Evolutionary conservation across 2,888 invertebrate genomes (phyloP).

Genomic region (Drosophila stalkeri): DNA sequence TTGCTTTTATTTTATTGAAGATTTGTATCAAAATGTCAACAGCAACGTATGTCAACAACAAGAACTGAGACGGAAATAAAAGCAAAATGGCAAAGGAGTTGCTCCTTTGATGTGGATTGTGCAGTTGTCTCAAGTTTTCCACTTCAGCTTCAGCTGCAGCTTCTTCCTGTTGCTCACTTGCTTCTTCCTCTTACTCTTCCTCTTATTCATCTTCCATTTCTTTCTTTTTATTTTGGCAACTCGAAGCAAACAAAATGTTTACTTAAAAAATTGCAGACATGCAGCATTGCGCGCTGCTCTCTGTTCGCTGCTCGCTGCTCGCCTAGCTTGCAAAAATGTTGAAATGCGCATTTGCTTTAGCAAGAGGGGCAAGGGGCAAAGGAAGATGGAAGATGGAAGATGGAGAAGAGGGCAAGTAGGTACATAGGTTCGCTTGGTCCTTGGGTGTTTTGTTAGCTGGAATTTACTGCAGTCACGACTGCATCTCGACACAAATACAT

Average conservation of each 20-base stretch:
- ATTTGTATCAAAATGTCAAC: constrained; percentile 80
- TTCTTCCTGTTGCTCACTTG: constrained; percentile 1
- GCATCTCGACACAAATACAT: constrained; percentile 66
- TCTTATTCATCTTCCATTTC: neutral
- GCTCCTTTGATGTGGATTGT: constrained; percentile 64
- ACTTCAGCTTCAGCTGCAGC: constrained; percentile 19
- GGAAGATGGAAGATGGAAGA: too few relatives aligned
- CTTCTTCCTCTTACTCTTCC: neutral
- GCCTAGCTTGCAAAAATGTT: constrained; percentile 41
- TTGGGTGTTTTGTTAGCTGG: constrained; percentile 50
- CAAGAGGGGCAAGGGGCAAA: neutral
- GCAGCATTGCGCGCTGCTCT: constrained; percentile 55
- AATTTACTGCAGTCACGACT: constrained; percentile 80
- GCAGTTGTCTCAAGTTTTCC: constrained; percentile 63
- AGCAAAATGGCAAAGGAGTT: constrained; percentile 43
- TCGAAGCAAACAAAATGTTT: constrained; percentile 73
- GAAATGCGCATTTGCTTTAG: constrained; percentile 42
- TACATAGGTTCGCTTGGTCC: constrained; percentile 2
- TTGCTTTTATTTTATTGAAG: constrained; percentile 77
- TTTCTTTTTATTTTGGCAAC: constrained; percentile 4
- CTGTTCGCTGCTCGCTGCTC: constrained; percentile 31
- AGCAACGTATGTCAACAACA: constrained; percentile 65
- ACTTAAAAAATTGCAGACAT: constrained; percentile 76
- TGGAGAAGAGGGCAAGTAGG: neutral
- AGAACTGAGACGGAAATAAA: constrained; percentile 20